Conservation (phyloP, 1,140 invertebrate species). For the Drosophila carrolli region DNA sequence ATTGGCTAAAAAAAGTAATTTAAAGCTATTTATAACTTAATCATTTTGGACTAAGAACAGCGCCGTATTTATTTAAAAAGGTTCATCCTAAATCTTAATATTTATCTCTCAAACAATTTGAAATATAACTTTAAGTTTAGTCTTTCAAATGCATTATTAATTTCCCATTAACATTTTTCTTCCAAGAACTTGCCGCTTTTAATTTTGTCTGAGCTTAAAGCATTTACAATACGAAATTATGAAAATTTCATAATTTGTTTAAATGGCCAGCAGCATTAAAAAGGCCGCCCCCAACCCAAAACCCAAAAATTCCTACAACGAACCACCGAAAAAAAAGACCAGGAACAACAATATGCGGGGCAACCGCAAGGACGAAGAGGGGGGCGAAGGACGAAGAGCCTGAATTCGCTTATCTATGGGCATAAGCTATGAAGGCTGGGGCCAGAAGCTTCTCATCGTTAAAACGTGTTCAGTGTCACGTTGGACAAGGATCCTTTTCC, state of each 20-base stretch:
- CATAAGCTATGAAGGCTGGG: constrained; percentile 74
- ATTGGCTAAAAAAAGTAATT: background rate
- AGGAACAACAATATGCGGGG: constrained; percentile 15
- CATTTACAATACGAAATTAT: constrained; percentile 63
- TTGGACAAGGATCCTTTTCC: constrained; percentile 28
- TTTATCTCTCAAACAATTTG: no score
- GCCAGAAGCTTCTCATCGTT: constrained; percentile 53
- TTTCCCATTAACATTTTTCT: background rate
- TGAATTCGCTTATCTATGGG: constrained; percentile 76
- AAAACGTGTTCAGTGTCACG: constrained; percentile 79
- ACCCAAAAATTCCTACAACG: constrained; percentile 8
- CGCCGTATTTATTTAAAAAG: no score
- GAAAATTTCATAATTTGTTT: constrained; percentile 77
- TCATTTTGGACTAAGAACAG: background rate
- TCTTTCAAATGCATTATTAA: constrained; percentile 5
- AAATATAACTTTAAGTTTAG: background rate
- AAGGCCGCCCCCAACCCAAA: background rate
- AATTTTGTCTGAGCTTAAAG: constrained; percentile 54
- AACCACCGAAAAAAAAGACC: constrained; percentile 20
- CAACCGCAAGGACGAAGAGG: constrained; percentile 31
- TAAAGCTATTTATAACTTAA: constrained; percentile 1
- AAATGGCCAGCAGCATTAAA: constrained; percentile 62
- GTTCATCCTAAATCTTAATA: no score
- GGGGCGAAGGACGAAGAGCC: constrained; percentile 6
- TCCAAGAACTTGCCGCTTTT: background rate